A percentile compares a stretch with the other conserved stretches of the same genome.
phyloP scores from a whole-genome alignment of 2,113 vertebrate genomes.

The Hipposideros armiger region DNA sequence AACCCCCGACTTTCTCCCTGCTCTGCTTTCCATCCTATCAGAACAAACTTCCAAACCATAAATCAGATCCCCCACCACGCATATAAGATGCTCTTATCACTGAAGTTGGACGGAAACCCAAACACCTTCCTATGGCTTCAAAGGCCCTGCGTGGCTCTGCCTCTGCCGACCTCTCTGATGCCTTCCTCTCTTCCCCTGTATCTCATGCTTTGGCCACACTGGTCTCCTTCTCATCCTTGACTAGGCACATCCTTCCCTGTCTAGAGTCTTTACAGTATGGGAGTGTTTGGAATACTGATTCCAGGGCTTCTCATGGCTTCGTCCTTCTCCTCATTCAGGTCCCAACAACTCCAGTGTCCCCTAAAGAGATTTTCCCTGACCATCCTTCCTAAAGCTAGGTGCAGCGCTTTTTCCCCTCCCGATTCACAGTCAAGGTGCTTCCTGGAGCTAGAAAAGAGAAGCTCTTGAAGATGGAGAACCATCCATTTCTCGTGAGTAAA shows the following conservation, averaged over 20 bases:
- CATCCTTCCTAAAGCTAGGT: too few species aligned
- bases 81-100: not conserved
- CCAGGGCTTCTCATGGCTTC: not conserved
- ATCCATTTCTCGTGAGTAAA: not conserved
- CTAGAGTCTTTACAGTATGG: not conserved
- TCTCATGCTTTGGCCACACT: not conserved
- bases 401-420: not conserved
- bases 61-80: not conserved
- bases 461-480: not conserved
- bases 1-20: accelerated
- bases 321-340: not conserved
- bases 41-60: not conserved
- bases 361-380: not conserved
- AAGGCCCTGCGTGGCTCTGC: not conserved
- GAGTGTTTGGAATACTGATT: not conserved
- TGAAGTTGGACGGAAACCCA: not conserved
- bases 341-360: not conserved
- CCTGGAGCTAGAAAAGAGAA: constrained; percentile 26
- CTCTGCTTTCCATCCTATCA: not conserved
- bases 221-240: not conserved
- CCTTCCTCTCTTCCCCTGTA: not conserved
- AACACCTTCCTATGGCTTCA: not conserved
- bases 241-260: not conserved
- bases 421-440: not conserved
- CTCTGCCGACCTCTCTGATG: not conserved